A percentile compares a stretch with the other conserved stretches of the same genome.
Evolutionary conservation across 2,113 vertebrate species (phyloP).

Genomic region (Mirza zaza): DNA sequence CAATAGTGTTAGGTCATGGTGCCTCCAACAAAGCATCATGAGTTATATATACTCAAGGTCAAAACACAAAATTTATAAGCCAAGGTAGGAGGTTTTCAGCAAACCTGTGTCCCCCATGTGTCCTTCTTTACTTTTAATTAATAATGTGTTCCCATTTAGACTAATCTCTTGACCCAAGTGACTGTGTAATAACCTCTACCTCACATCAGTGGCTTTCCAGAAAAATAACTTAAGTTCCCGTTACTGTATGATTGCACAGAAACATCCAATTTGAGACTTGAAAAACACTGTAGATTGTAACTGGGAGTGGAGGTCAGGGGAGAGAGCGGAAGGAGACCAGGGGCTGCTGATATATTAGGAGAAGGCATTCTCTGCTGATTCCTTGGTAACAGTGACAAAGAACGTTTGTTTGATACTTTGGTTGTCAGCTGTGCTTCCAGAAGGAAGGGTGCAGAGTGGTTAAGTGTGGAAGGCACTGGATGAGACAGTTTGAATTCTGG

Average conservation of each 20-base stretch:
- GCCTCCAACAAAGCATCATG: neutral
- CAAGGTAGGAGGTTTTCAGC: neutral
- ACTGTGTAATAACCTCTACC: neutral
- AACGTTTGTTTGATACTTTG: neutral
- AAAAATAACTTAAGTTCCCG: slow-evolving; percentile 16
- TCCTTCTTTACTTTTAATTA: neutral
- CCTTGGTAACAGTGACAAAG: neutral
- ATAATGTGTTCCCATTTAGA: neutral
- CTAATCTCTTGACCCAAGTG: neutral
- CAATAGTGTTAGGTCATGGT: neutral
- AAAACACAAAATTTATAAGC: neutral
- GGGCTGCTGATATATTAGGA: neutral
- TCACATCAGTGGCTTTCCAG: neutral
- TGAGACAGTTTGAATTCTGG: neutral
- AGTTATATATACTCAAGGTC: neutral
- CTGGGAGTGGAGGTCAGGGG: neutral
- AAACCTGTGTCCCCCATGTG: neutral
- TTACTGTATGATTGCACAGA: neutral
- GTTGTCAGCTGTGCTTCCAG: neutral
- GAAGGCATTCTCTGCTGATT: neutral
- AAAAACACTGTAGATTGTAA: neutral
- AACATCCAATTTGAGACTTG: neutral
- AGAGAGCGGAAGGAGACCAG: no score
- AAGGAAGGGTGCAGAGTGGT: neutral
- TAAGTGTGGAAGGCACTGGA: neutral